Percentiles rank a stretch among this genome's conserved stretches.
Evolutionary conservation across 2,797 vertebrate genomes (phyloP).

Genomic region (Microchirus variegatus): DNA sequence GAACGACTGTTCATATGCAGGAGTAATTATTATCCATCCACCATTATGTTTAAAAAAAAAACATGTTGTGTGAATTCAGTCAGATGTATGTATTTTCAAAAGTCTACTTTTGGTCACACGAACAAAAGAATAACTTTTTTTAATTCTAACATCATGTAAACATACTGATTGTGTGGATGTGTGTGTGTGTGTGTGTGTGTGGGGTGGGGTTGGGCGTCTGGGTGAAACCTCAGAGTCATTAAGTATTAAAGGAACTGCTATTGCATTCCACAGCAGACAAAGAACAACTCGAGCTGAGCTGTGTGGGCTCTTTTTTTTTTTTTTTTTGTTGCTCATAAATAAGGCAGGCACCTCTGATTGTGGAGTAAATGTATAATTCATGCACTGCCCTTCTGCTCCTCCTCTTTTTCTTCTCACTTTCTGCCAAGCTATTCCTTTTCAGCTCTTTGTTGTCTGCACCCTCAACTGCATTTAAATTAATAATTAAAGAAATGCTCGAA

Average conservation of each 20-base stretch:
- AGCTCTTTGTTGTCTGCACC: constrained; percentile 78
- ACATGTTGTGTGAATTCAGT: too few species aligned
- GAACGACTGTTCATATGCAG: too few species aligned
- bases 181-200: constrained; percentile 19
- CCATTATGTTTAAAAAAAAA: too few species aligned
- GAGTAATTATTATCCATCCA: too few species aligned
- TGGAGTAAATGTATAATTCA: constrained; percentile 84
- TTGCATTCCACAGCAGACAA: constrained; percentile 75
- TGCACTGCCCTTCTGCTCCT: constrained; percentile 68
- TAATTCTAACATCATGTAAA: too few species aligned
- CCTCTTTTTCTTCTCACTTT: constrained; percentile 73
- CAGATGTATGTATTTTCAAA: too few species aligned
- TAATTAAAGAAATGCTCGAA: constrained; percentile 78
- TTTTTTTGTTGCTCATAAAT: constrained; percentile 76
- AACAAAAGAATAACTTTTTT: too few species aligned
- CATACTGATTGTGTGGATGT: background rate
- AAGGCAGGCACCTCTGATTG: constrained; percentile 80
- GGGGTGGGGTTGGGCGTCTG: constrained; percentile 29
- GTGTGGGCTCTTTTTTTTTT: constrained; percentile 56
- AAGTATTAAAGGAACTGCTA: constrained; percentile 73
- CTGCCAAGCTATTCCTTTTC: constrained; percentile 71
- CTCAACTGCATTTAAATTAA: constrained; percentile 80
- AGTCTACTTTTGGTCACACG: too few species aligned
- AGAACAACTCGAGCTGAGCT: constrained; percentile 66
- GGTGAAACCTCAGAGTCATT: constrained; percentile 72